Conservation (phyloP, 23 tunicate genomes). For the Styela clava region DNA sequence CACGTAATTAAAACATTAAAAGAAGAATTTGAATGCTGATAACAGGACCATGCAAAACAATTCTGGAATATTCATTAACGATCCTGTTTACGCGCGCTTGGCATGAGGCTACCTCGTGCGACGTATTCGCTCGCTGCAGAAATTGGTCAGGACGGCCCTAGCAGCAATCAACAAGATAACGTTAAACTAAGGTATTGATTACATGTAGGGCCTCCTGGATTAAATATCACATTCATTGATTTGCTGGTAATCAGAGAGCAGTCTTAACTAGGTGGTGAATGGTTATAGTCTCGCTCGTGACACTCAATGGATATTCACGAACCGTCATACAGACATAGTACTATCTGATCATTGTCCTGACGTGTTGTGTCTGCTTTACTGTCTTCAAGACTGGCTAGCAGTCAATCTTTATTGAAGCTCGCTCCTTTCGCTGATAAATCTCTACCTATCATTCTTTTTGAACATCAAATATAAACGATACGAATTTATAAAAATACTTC, state of each 20-base stretch:
- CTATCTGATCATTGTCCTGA: background rate
- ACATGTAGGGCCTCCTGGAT: background rate
- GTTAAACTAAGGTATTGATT: background rate
- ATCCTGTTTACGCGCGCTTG: background rate
- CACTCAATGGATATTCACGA: background rate
- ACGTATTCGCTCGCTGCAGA: too few relatives aligned
- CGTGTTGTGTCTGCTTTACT: background rate
- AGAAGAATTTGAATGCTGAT: too few relatives aligned
- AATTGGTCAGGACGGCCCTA: too few relatives aligned
- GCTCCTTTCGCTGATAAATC: too few relatives aligned
- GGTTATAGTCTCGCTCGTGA: background rate
- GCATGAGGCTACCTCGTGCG: background rate
- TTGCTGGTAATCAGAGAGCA: background rate
- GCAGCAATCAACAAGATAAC: background rate
- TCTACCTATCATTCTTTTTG: too few relatives aligned
- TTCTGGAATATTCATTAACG: background rate
- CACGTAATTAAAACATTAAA: too few relatives aligned
- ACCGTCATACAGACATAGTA: too few relatives aligned
- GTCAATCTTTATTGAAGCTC: background rate
- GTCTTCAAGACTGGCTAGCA: background rate
- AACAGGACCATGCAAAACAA: too few relatives aligned
- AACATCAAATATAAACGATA: too few relatives aligned
- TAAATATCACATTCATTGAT: background rate
- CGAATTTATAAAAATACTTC: too few relatives aligned
- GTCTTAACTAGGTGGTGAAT: background rate